Conservation (phyloP, 2,797 vertebrate genomes). For the Coreius guichenoti region DNA sequence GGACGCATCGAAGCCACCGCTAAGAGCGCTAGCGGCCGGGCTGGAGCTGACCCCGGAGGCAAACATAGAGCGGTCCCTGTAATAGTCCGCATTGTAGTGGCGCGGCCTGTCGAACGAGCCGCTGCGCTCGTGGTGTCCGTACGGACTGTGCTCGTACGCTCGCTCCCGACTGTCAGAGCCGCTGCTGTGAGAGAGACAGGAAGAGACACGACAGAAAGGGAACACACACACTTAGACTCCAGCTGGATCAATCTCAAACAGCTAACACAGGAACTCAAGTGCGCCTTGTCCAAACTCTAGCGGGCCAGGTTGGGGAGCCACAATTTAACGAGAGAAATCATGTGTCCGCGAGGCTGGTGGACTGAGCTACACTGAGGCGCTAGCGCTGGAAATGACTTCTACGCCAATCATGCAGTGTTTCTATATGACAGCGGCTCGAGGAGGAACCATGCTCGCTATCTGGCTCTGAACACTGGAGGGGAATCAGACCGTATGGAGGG, state of each 20-base stretch:
- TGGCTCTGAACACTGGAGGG: conserved; percentile 4
- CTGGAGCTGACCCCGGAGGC: conserved; percentile 69
- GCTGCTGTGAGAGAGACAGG: conserved; percentile 83
- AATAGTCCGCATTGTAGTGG: conserved; percentile 99
- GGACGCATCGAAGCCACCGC: conserved; percentile 87
- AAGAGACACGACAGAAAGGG: conserved; percentile 41
- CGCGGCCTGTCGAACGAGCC: conserved; percentile 94
- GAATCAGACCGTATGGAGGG: conserved; percentile 19
- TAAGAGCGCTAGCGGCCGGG: conserved; percentile 75
- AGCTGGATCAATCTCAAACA: neutral
- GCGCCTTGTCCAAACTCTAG: neutral
- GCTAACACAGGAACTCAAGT: neutral
- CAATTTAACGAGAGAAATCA: conserved; percentile 6
- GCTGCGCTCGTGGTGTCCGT: conserved; percentile 98
- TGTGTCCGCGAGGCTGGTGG: neutral
- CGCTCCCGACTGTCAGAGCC: conserved; percentile 98
- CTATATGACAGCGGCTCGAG: neutral
- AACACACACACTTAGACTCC: conserved; percentile 31
- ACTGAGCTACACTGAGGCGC: neutral
- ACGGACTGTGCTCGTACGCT: conserved; percentile 99
- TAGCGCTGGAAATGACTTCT: neutral
- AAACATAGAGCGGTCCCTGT: conserved; percentile 88
- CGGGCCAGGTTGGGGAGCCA: conserved; percentile 10
- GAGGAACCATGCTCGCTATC: conserved; percentile 18
- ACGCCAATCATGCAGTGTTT: conserved; percentile 21